Base-by-base conservation (phyloP, 2,888 invertebrate species). In the Trisateles emortualis region DNA sequence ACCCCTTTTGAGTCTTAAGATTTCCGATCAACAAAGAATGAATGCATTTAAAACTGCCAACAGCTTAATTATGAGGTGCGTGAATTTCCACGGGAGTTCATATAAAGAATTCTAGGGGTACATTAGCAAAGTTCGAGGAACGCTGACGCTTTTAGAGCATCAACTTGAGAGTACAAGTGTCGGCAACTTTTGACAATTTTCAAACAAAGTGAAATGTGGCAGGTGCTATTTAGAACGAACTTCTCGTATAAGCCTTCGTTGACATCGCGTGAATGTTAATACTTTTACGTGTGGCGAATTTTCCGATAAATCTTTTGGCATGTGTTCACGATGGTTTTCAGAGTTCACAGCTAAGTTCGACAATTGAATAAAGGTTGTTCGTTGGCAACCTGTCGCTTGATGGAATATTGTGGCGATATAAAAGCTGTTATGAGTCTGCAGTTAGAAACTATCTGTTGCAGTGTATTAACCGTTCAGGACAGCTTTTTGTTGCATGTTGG, bases 211-310 rank as follows among this genome's bases (percentile, higher is more conserved):
- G 68, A 68, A 56, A 71, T 65, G 72, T 68, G 71, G 64, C 79
- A 79, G 78, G 76, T 79, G 77, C 62, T 70, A 65, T 76, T 72
- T 68, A 69, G 68, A 62, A 50, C 56, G 39, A 77, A 76, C 62
- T 77, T 77, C 61, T 49, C 59, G 43, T 62, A 68, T 73, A 73
- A 68, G 53, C 58, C 55, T 49, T 39, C 62, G 64, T 59, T 74
- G 67, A 65, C 64, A 63, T 59, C 64, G 58, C 57, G 53, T 63
- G 70, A 78, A 73, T 79, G 72, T 73, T 79, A 78, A 74, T 77
- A 72, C 72, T 67, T 69, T 57, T 68, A 55, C 43, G 52, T 54
- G 52, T 58, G 59, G 55, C 42, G 52, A 62, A 64, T 62, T 58
- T 43, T 17, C 42, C 52, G 49, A 70, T 72, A 72, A 65, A 65